Evolutionary conservation across 2,797 vertebrate species (phyloP).

Genomic region (Spizella passerina): DNA sequence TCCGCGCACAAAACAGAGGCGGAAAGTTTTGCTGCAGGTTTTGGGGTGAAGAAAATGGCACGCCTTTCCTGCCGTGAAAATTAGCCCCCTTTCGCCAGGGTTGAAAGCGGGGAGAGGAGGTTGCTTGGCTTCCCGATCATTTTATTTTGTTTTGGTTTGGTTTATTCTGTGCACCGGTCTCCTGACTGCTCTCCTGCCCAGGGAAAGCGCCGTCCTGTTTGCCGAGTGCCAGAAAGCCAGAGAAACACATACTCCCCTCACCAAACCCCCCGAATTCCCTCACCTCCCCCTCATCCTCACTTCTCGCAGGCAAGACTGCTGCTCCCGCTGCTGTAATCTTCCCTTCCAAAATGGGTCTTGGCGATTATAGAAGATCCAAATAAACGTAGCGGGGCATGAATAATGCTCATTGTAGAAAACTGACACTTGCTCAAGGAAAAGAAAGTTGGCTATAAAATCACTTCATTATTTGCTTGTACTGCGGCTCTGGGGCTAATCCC

Average conservation of each 20-base stretch:
- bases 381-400: conserved; percentile 77
- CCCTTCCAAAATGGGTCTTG: conserved; percentile 67
- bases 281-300: background rate
- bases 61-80: background rate
- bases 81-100: background rate
- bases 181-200: background rate
- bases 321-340: conserved; percentile 63
- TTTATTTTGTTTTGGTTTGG: background rate
- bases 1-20: background rate
- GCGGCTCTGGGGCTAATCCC: conserved; percentile 71
- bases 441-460: conserved; percentile 79
- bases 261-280: background rate
- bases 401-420: conserved; percentile 77
- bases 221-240: background rate
- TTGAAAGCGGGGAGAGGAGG: background rate
- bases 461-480: conserved; percentile 78
- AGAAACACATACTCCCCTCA: background rate
- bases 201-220: background rate
- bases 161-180: background rate
- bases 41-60: background rate
- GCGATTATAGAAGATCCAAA: conserved; percentile 73
- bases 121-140: background rate
- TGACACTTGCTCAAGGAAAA: conserved; percentile 77
- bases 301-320: background rate
- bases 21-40: background rate